Base-by-base conservation (phyloP, 2,797 vertebrate species). In the Nannoperca australis region DNA sequence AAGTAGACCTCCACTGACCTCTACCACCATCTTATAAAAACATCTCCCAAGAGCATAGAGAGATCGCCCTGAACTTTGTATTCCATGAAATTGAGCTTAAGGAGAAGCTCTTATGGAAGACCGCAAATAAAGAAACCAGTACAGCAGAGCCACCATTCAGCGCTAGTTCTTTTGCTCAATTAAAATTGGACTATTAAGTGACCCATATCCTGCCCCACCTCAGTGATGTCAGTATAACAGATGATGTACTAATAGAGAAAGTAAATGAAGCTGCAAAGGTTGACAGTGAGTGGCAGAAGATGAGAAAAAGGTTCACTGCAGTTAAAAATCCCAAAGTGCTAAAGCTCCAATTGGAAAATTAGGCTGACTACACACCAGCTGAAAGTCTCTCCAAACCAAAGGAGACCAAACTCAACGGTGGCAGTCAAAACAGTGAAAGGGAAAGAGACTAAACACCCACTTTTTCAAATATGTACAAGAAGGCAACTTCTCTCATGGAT, bases 141-240 rank as follows among this genome's bases (percentile, higher is more conserved):
- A 85, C 3, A 78, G 36, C 58, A 30, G 54, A 51, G 3, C n/a
- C 50, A 53, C 53, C 3, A 83, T 88, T 0, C 84, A 85, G 36
- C 36, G 10, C 2, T 76, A 85, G 13, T 82, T 88, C 2, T 73
- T 85, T 3, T 9, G 6, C 18, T 82, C 76, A 12, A 74, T 87
- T 40, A 58, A 81, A 51, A 78, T 70, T 38, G 65, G 64, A 22
- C 14, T 74, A 9, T 15, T 70, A 0, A 77, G 53, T 61, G 77
- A 60, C 14, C 17, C 60, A 79, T 2, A 22, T 76, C 0, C 8
- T 80, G n/a, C 68, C 68, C 7, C 24, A 5, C 44, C 70, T 81
- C 7, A 70, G n/a, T 7, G 9, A 60, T 13, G 1, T 59, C 1
- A 20, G 15, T 1, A 61, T 27, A 2, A 61, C 36, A 15, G 38